Base-by-base conservation (phyloP, 2,797 vertebrate genomes). In the Todus mexicanus region DNA sequence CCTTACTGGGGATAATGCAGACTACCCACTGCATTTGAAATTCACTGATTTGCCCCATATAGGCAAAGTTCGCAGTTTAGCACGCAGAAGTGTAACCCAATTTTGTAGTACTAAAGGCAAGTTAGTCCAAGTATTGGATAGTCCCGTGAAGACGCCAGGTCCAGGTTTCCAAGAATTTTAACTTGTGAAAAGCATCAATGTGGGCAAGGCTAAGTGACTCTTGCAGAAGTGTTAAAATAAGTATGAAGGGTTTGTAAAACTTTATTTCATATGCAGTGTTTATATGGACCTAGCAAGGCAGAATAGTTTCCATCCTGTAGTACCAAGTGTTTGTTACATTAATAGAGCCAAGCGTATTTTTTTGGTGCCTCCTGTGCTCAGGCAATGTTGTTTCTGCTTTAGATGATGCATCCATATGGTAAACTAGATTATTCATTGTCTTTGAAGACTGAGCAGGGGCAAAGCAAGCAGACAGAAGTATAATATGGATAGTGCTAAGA, bases 81-180 rank as follows among this genome's bases (percentile, higher is more conserved):
- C 53, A 66, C 1, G 1, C 15, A 8, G 15, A 53, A 71, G 18
- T 1, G 7, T 38, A 53, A 80, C 38, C 13, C 45, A 31, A 0
- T 80, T 84, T 73, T 56, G 56, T 71, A 29, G 10, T 15, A 11
- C 68, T 79, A n/a, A 69, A 12, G 11, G 26, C 15, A 35, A 56
- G 9, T 65, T 59, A 29, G 42, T 45, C 12, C 37, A 10, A 63
- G 17, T 22, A 19, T 27, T 14, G 10, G 29, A 3, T 22, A 42
- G 29, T n/a, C 31, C 38, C 0, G 0, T 23, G 42, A 65, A 53
- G 57, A 56, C 21, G 23, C 17, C 27, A 42, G 11, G 14, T 9
- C 20, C 38, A 53, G 26, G 21, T 75, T 83, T 80, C 72, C 18
- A 29, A 43, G 33, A 42, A 53, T 23, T 70, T 59, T 54, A 43